Conservation (phyloP, 1,140 invertebrate genomes). For the Anthonomus grandis region DNA sequence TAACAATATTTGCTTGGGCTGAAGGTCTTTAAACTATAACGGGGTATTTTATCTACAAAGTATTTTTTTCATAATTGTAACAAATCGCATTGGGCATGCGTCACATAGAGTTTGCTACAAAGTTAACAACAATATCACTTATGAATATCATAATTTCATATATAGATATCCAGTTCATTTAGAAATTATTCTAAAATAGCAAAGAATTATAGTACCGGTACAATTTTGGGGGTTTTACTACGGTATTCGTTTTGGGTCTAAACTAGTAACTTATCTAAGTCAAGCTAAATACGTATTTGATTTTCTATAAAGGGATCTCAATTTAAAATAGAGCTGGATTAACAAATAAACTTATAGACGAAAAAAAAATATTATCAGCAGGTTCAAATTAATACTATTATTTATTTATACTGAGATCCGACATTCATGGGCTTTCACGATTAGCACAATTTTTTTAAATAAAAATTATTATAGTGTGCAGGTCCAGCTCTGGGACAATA, state of each 20-base stretch:
- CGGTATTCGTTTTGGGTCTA: background rate
- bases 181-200: background rate
- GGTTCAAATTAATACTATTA: conserved; percentile 7
- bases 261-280: background rate
- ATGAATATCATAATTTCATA: conserved; percentile 15
- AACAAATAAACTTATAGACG: background rate
- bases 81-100: background rate
- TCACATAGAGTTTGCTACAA: background rate
- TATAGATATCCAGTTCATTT: conserved; percentile 9
- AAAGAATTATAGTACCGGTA: background rate
- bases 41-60: background rate
- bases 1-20: conserved; percentile 4
- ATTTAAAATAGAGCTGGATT: background rate
- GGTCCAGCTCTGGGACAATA: background rate
- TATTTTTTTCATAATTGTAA: background rate
- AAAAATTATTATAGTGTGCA: background rate
- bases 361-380: background rate
- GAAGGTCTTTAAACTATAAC: background rate
- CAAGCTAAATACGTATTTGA: background rate
- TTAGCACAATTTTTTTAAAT: conserved; percentile 4
- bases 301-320: background rate
- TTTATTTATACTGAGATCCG: conserved; percentile 18
- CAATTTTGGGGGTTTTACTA: background rate
- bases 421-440: conserved; percentile 14
- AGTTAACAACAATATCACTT: conserved; percentile 20